Evolutionary conservation across 2,797 vertebrate genomes (phyloP).

Genomic region (Calcarius lapponicus): DNA sequence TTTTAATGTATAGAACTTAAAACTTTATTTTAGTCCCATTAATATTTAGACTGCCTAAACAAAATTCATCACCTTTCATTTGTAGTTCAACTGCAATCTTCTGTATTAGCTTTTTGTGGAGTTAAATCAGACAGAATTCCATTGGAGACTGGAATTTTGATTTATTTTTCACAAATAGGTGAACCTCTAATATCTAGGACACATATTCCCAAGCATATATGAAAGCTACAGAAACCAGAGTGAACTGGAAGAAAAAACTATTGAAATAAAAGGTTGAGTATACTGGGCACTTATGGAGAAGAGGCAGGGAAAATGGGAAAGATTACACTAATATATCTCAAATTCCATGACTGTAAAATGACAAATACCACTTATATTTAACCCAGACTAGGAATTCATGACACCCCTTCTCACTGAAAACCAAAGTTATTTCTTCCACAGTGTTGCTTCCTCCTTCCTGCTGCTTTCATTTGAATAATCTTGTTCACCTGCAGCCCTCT

Average conservation of each 20-base stretch:
- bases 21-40: background rate
- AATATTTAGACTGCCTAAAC: background rate
- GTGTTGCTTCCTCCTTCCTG: background rate
- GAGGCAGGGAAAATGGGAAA: background rate
- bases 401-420: background rate
- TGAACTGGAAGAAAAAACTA: background rate
- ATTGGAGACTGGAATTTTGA: background rate
- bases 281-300: background rate
- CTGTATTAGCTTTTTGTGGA: background rate
- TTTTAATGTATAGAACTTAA: background rate
- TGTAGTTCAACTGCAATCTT: background rate
- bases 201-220: background rate
- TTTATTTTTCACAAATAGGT: fast-evolving
- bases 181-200: background rate
- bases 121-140: background rate
- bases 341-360: background rate
- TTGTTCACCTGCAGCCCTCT: background rate
- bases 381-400: background rate
- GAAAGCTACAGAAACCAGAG: background rate
- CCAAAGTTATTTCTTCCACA: background rate
- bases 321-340: background rate
- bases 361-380: background rate
- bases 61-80: background rate
- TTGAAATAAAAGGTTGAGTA: background rate
- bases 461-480: background rate